Conservation (phyloP, 2,113 vertebrate genomes). For the Labrus mixtus region DNA sequence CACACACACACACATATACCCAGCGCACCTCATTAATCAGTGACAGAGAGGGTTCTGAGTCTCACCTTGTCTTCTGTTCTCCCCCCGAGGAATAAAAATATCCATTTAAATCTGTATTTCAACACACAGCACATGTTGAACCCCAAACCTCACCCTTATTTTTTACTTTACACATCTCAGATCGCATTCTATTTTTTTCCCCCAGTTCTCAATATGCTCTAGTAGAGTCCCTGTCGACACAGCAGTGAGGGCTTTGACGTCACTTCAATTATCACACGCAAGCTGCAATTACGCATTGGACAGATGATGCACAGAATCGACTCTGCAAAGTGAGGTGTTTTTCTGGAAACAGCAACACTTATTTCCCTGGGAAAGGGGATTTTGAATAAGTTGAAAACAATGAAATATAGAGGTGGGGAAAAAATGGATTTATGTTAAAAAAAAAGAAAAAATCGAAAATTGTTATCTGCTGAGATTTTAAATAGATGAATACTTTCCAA, state of each 20-base stretch:
- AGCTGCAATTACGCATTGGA: background rate
- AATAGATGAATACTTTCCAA: no score
- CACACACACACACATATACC: conserved; percentile 21
- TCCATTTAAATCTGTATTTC: conserved; percentile 25
- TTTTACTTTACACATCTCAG: background rate
- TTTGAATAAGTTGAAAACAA: no score
- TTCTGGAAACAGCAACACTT: background rate
- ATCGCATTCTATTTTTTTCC: background rate
- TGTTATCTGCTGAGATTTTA: no score
- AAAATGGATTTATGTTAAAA: no score
- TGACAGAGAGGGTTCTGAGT: conserved; percentile 50
- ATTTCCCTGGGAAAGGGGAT: background rate
- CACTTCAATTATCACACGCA: background rate
- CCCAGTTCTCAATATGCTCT: background rate
- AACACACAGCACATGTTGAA: background rate
- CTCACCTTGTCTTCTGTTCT: conserved; percentile 52
- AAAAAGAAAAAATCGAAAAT: no score
- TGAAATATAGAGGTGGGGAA: no score
- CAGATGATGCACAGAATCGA: background rate
- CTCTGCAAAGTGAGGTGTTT: background rate
- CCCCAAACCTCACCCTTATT: no score
- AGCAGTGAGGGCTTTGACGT: background rate
- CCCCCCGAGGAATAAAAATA: conserved; percentile 49
- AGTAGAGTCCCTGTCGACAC: background rate
- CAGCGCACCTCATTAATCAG: conserved; percentile 68